Conservation (phyloP, 1,140 invertebrate species). For the Achatina immaculata region DNA sequence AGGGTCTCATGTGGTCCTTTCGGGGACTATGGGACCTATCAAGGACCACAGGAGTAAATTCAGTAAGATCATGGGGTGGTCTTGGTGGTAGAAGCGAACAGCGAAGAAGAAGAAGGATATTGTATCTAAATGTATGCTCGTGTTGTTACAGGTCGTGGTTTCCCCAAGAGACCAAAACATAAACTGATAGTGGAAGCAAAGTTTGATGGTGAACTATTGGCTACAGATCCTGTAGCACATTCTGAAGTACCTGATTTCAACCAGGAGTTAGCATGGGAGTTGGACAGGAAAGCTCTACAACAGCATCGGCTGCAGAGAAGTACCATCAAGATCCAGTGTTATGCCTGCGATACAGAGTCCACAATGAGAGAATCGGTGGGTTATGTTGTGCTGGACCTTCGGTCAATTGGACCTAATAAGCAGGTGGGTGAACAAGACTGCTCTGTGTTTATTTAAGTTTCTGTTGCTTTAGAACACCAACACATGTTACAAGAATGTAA, state of each 20-base stretch:
- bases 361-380: conserved; percentile 71
- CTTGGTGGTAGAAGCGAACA: no score
- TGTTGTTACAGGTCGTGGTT: conserved; percentile 66
- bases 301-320: conserved; percentile 72
- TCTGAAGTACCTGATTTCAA: conserved; percentile 70
- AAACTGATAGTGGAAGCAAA: conserved; percentile 71
- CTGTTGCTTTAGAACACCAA: neutral
- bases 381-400: conserved; percentile 73
- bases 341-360: conserved; percentile 65
- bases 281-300: conserved; percentile 72
- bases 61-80: no score
- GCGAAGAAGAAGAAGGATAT: no score
- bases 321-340: conserved; percentile 73
- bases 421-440: conserved; percentile 49
- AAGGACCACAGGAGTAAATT: no score
- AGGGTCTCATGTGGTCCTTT: no score
- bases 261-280: conserved; percentile 74
- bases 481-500: neutral
- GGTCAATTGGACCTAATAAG: conserved; percentile 68
- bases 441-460: neutral
- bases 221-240: conserved; percentile 72
- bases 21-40: no score
- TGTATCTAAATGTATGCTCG: no score
- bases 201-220: conserved; percentile 73
- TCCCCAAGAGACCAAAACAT: conserved; percentile 68